Evolutionary conservation across 1,140 invertebrate species (phyloP), one percentile per base, ranked within the genome.

Genomic region (Bemisia tabaci): DNA sequence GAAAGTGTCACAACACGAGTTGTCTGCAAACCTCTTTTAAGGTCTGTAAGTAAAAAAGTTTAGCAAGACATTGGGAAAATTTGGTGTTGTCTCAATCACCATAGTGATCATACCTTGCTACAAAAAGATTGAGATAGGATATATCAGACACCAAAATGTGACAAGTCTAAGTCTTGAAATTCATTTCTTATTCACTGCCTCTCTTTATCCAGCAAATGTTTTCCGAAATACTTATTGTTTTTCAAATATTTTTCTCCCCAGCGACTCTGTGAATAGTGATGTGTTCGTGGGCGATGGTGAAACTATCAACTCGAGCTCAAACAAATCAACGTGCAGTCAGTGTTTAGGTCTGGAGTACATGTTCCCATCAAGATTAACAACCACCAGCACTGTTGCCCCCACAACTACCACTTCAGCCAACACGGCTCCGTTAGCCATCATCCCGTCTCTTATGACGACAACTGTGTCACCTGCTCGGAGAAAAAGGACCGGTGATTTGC

Each of bases 201-300:
- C n/a, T n/a, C n/a, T n/a, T n/a, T n/a, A n/a, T n/a, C n/a, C n/a
- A n/a, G n/a, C n/a, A n/a, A n/a, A n/a, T n/a, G n/a, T n/a, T n/a
- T n/a, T n/a, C n/a, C n/a, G n/a, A n/a, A n/a, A n/a, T n/a, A n/a
- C n/a, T n/a, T n/a, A n/a, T 22, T 9, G 60, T 61, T 61, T 21
- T 61, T 61, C 11, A 63, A 26, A 26, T 65, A 1, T 60, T 61
- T 67, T 24, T 68, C 24, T 67, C 69, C 76, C 65, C 69, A 84
- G 82, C 68, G 76, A 81, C 63, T 76, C 77, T 65, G 79, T 85
- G 60, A 78, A 81, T 22, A 73, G 79, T 0, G 83, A 87, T 71
- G 76, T 88, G 63, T 85, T 87, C 70, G 75, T 88, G n/a, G 86
- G 86, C 0, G 85, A 87, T 73, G 84, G 82, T 22, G 72, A 81